A percentile compares a stretch with the other conserved stretches of the same genome.
phyloP scores from a whole-genome alignment of 2,113 vertebrate species.

The Piprites chloris region DNA sequence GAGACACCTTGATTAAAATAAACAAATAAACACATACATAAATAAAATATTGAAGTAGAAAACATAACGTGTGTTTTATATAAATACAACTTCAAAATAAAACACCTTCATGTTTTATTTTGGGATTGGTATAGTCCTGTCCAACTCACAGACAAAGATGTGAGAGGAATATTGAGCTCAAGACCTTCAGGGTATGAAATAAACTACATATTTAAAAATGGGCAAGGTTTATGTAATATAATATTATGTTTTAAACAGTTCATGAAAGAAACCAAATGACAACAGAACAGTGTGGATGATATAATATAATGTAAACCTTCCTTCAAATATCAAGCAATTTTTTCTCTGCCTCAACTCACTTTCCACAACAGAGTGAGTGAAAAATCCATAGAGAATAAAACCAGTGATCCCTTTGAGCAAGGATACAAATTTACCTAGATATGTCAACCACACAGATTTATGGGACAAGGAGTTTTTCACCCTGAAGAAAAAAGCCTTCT shows the following conservation, averaged over 20 bases:
- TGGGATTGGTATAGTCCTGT: background rate
- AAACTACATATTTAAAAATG: conserved; percentile 1
- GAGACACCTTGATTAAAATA: background rate
- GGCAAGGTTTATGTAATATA: conserved; percentile 19
- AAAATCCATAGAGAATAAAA: conserved; percentile 64
- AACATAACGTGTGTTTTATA: background rate
- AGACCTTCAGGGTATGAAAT: background rate
- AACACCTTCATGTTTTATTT: background rate
- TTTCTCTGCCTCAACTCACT: conserved; percentile 33
- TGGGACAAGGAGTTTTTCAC: conserved; percentile 63
- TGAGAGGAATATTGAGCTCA: background rate
- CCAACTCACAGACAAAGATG: background rate
- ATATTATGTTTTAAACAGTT: conserved; percentile 53
- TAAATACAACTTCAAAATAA: background rate
- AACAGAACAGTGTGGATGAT: conserved; percentile 36
- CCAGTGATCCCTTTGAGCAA: conserved; percentile 56
- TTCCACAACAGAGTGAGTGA: conserved; percentile 44
- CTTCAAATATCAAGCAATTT: background rate
- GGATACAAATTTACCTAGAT: conserved; percentile 63
- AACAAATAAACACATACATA: background rate
- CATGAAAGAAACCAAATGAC: conserved; percentile 49
- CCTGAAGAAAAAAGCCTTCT: conserved; percentile 36
- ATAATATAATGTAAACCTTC: conserved; percentile 39
- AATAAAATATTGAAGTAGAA: background rate
- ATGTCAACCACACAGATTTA: conserved; percentile 61